phyloP scores from a whole-genome alignment of 1,140 invertebrate genomes.

The Planococcus citri region DNA sequence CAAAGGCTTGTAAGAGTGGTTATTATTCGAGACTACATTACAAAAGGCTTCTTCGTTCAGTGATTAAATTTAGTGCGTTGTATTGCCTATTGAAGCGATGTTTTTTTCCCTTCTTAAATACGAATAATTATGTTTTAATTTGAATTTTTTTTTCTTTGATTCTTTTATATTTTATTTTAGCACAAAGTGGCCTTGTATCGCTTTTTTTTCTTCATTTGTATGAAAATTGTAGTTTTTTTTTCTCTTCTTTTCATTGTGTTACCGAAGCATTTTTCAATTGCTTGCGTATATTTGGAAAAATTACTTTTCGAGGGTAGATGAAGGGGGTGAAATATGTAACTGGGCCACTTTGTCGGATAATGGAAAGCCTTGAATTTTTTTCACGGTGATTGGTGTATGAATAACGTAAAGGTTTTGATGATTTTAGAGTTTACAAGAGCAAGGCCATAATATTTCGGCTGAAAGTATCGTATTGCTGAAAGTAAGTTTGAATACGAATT shows the following conservation, averaged over 20 bases:
- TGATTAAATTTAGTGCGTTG: too few relatives aligned
- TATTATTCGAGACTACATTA: too few relatives aligned
- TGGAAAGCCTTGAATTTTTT: too few relatives aligned
- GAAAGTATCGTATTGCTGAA: conserved; percentile 77
- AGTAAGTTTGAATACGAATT: conserved; percentile 48
- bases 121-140: background rate
- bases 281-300: background rate
- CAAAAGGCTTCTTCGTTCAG: too few relatives aligned
- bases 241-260: too few relatives aligned
- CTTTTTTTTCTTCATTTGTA: background rate
- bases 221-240: background rate
- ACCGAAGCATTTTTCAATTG: background rate
- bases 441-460: conserved; percentile 75
- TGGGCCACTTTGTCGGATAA: background rate
- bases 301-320: too few relatives aligned
- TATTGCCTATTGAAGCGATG: too few relatives aligned
- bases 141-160: background rate
- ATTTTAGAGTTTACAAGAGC: conserved; percentile 72
- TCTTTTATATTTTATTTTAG: background rate
- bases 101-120: too few relatives aligned
- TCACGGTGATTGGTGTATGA: too few relatives aligned
- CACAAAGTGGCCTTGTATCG: background rate
- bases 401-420: conserved; percentile 23
- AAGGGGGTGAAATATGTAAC: too few relatives aligned
- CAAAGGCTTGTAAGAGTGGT: too few relatives aligned